These are phyloP conservation scores for Drosophila micromelanica DNA, from an alignment of 1,140 invertebrate species.

Conservation along the genomic window DNA sequence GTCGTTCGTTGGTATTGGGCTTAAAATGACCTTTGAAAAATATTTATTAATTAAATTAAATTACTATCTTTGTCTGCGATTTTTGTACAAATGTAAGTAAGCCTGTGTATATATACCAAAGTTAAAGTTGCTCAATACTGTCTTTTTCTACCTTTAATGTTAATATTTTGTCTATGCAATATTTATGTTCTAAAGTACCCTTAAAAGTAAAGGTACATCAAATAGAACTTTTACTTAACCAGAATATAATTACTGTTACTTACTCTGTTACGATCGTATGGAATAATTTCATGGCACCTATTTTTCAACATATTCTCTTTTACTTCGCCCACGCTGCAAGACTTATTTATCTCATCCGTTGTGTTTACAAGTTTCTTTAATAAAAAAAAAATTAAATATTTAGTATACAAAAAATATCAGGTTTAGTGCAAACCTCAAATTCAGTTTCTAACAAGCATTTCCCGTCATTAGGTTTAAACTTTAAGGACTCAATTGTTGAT, in stretches of 20 bases:
- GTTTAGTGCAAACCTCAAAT: conserved; percentile 88
- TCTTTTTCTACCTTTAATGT: too few relatives aligned
- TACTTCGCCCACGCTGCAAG: conserved; percentile 90
- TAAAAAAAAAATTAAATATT: background rate
- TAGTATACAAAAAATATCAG: background rate
- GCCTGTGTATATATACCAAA: too few relatives aligned
- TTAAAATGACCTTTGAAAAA: conserved; percentile 82
- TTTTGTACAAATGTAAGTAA: too few relatives aligned
- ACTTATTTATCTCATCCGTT: conserved; percentile 91
- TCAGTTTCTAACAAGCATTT: conserved; percentile 92
- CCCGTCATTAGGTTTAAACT: conserved; percentile 86
- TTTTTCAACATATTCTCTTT: conserved; percentile 96
- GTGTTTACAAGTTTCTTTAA: conserved; percentile 91
- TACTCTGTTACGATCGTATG: conserved; percentile 96
- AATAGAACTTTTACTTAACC: conserved; percentile 87
- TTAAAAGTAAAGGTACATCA: too few relatives aligned
- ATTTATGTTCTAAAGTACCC: too few relatives aligned
- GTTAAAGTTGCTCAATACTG: too few relatives aligned
- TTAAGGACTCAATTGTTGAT: conserved; percentile 88
- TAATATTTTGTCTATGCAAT: too few relatives aligned
- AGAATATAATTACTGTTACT: conserved; percentile 75
- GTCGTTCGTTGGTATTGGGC: conserved; percentile 92
- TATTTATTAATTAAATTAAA: conserved; percentile 1
- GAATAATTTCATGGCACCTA: conserved; percentile 93
- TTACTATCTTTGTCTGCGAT: background rate